phyloP scores from a whole-genome alignment of 2,888 invertebrate species.

The Odontocerum albicorne region DNA sequence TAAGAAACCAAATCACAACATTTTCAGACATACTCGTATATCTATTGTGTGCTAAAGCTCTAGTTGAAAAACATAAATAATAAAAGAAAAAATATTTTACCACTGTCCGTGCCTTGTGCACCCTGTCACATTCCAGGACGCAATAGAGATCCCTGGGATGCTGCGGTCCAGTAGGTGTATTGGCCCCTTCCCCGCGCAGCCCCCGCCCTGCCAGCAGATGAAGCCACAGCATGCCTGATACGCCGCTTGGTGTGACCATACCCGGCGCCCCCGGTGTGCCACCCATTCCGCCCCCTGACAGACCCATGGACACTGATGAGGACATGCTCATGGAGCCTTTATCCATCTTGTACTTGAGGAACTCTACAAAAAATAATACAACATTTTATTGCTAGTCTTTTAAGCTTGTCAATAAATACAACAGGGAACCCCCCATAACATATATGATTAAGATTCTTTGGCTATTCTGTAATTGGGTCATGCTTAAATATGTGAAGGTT shows the following conservation, averaged over 20 bases:
- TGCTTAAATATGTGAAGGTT: too few relatives aligned
- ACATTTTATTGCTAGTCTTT: too few relatives aligned
- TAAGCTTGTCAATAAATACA: too few relatives aligned
- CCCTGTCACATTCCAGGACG: conserved; percentile 94
- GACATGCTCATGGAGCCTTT: conserved; percentile 65
- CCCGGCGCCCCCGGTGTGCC: conserved; percentile 48
- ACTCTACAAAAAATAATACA: conserved; percentile 62
- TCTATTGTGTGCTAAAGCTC: too few relatives aligned
- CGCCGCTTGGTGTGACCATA: too few relatives aligned
- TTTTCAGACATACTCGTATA: too few relatives aligned
- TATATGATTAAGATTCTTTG: too few relatives aligned
- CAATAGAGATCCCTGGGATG: conserved; percentile 86
- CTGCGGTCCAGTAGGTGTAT: conserved; percentile 64
- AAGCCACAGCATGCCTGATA: conserved; percentile 89
- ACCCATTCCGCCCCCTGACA: conserved; percentile 40
- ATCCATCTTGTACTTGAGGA: conserved; percentile 88
- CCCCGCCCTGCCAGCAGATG: conserved; percentile 88
- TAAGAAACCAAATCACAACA: too few relatives aligned
- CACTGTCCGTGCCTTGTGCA: conserved; percentile 95
- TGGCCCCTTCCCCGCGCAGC: conserved; percentile 74
- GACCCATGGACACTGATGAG: conserved; percentile 53
- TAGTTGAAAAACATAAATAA: too few relatives aligned
- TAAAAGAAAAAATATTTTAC: conserved; percentile 59
- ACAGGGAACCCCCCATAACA: too few relatives aligned
- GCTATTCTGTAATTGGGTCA: too few relatives aligned